Evolutionary conservation across 2,113 vertebrate species (phyloP).

Genomic region (Corythoichthys haematopterus): DNA sequence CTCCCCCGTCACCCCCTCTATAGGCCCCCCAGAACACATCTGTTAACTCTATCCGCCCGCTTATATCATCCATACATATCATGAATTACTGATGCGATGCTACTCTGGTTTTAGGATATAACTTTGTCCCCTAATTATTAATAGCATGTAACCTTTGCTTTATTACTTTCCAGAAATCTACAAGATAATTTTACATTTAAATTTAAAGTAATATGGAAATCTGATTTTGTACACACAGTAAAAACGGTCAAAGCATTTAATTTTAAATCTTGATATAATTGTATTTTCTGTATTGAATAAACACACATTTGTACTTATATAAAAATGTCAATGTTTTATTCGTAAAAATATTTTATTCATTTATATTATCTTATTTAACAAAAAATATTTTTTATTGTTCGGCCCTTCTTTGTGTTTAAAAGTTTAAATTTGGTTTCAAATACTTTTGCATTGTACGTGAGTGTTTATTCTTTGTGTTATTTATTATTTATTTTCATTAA

Average conservation of each 20-base stretch:
- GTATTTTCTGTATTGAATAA: neutral
- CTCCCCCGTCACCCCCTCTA: conserved; percentile 45
- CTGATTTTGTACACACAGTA: neutral
- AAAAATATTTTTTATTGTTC: neutral
- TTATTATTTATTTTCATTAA: neutral
- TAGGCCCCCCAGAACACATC: conserved; percentile 46
- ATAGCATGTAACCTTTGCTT: conserved; percentile 12
- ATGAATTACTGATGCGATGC: conserved; percentile 57
- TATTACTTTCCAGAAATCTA: conserved; percentile 5
- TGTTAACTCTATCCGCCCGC: conserved; percentile 45
- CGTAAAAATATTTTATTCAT: too few species aligned
- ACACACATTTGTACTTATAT: neutral
- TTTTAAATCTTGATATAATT: neutral
- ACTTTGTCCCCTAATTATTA: conserved; percentile 19
- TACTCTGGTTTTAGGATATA: conserved; percentile 6
- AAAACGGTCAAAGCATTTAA: neutral
- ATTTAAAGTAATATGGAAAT: neutral
- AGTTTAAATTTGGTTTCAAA: neutral
- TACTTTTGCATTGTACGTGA: neutral
- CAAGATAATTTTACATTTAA: neutral
- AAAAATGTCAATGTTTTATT: neutral
- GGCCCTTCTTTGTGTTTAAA: neutral
- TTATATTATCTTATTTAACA: neutral
- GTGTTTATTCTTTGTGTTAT: neutral
- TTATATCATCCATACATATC: conserved; percentile 45